These are phyloP conservation scores for Natrix natrix DNA, from an alignment of 2,797 vertebrate species.

Conservation along the genomic window DNA sequence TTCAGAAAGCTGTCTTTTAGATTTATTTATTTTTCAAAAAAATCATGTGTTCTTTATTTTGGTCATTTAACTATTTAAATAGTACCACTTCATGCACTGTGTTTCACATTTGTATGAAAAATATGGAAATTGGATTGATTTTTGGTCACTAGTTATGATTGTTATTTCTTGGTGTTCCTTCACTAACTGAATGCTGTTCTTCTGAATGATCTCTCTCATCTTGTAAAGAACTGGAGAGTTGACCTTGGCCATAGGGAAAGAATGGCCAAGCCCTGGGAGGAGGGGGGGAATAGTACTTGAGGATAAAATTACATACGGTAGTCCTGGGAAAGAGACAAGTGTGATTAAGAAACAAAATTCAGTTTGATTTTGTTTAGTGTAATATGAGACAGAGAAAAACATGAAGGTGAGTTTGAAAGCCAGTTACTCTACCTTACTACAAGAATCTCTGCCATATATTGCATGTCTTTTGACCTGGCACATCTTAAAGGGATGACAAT, in stretches of 20 bases:
- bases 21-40: neutral
- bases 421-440: neutral
- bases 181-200: neutral
- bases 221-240: neutral
- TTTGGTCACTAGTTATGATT: neutral
- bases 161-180: neutral
- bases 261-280: neutral
- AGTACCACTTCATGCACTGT: neutral
- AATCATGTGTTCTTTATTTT: neutral
- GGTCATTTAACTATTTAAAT: neutral
- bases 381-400: neutral
- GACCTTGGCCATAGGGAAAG: neutral
- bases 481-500: neutral
- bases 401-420: neutral
- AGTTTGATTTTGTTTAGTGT: neutral
- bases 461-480: neutral
- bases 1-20: neutral
- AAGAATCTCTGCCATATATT: neutral
- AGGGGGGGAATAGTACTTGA: neutral
- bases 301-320: neutral
- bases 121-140: neutral
- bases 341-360: neutral
- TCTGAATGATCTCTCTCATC: neutral
- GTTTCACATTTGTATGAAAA: neutral
- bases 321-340: neutral